Base-by-base conservation (phyloP, 1,140 invertebrate genomes). In the Cydia pomonella region DNA sequence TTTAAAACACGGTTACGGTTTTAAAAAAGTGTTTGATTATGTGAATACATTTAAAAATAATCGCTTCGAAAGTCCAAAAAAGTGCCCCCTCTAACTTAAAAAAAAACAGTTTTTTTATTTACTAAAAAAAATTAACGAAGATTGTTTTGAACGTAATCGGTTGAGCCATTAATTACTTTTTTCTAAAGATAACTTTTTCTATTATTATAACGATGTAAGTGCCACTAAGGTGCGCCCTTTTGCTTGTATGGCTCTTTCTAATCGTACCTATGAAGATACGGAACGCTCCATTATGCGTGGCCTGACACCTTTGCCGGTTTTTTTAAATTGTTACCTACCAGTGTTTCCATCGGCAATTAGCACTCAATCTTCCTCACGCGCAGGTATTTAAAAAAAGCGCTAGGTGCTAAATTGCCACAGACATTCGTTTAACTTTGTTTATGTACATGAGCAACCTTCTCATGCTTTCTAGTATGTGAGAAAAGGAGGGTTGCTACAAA, bases 281-380 rank as follows among this genome's bases (percentile, higher is more conserved):
- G 41, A 44, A 44, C 41, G 1, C 41, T 44, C 13, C 41, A 44
- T 44, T 44, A 44, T 3, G 41, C 2, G 41, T 44, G 41, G 41
- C 13, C 2, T 7, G 13, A 0, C 10, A 16, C 41, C 13, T 44
- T 44, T 2, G 41, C 13, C 13, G 13, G 10, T 44, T 50, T 50
- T n/a, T 50, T 50, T 50, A 18, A 50, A 44, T 16, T 50, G 47
- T 50, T 23, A 23, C 53, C 21, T 6, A 23, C 18, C 21, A 21
- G 53, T 23, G 18, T 59, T 59, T 23, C 53, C 21, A 62, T 12
- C 27, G 69, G 64, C 73, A 80, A 80, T 80, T 77, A 80, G 78
- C 75, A 80, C 77, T 79, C 73, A 73, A 74, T 76, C 69, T 80
- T 77, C 44, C 79, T 76, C 76, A 80, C 79, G 59, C 79, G 59